These are phyloP conservation scores for Anorthoa munda DNA, from an alignment of 2,888 invertebrate species.

Conservation along the genomic window DNA sequence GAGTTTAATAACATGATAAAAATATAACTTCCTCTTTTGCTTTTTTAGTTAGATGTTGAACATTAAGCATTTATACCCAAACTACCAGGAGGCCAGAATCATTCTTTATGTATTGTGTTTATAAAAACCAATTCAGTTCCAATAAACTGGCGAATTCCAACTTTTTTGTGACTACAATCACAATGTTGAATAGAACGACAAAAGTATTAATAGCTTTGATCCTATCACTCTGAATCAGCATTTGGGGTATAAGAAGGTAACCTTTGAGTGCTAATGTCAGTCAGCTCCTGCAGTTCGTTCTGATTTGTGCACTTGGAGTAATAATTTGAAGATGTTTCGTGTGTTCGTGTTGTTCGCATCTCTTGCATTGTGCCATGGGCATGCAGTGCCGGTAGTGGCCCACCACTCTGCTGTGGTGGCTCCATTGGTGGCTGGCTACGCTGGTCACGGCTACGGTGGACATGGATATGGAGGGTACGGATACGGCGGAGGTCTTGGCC, in stretches of 20 bases:
- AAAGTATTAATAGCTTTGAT: conserved; percentile 80
- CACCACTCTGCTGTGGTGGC: conserved; percentile 76
- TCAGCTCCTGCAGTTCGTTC: conserved; percentile 66
- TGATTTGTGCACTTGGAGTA: conserved; percentile 50
- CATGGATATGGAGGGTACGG: conserved; percentile 64
- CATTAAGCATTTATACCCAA: too few species aligned
- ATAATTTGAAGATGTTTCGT: conserved; percentile 77
- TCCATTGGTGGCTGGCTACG: conserved; percentile 69
- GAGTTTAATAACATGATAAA: too few species aligned
- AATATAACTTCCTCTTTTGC: too few species aligned
- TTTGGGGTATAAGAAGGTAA: conserved; percentile 82
- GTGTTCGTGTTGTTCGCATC: conserved; percentile 73
- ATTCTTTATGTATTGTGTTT: conserved; percentile 62
- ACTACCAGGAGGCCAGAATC: too few species aligned
- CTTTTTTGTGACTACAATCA: conserved; percentile 77
- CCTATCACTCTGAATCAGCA: conserved; percentile 82
- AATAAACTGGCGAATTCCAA: conserved; percentile 74
- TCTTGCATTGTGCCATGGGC: conserved; percentile 75
- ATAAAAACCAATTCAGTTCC: conserved; percentile 65
- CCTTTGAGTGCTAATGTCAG: conserved; percentile 70
- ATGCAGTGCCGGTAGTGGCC: conserved; percentile 77
- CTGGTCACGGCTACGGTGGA: conserved; percentile 69
- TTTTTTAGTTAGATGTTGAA: too few species aligned
- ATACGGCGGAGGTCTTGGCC: conserved; percentile 59
- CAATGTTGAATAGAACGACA: conserved; percentile 79